Percentiles rank a stretch among this genome's conserved stretches.
Conservation (phyloP, 2,113 vertebrate genomes). For the Phalacrocorax carbo region DNA sequence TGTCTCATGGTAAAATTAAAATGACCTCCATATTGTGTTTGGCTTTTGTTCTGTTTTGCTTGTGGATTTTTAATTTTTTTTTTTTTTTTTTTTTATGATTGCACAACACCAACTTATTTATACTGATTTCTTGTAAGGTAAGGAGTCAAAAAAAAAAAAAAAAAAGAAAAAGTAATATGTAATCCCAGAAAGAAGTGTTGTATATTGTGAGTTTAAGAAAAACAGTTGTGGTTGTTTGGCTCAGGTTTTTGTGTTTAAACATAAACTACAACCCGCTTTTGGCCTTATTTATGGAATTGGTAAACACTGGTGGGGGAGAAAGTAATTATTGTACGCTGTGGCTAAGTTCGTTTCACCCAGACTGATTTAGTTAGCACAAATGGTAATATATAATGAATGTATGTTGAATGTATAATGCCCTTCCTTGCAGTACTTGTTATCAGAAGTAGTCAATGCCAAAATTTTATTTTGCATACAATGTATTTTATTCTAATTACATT, state of each 20-base stretch:
- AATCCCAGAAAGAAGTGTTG: background rate
- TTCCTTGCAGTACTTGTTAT: background rate
- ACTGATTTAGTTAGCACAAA: conserved; percentile 1
- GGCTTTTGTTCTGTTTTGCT: background rate
- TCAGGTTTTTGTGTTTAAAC: background rate
- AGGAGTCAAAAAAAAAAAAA: too few species aligned
- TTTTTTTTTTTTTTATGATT: background rate
- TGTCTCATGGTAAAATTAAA: conserved; percentile 29
- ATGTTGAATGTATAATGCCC: background rate
- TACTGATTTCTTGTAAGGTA: background rate
- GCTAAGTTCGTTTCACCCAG: background rate
- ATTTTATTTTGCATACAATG: conserved; percentile 5
- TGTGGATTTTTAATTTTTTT: background rate
- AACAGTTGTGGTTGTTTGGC: background rate
- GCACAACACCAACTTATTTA: background rate
- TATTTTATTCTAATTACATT: conserved; percentile 38
- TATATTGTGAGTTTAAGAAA: background rate
- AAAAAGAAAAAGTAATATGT: background rate
- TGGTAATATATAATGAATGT: background rate
- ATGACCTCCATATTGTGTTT: background rate
- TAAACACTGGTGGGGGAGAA: background rate
- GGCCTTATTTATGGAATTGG: background rate
- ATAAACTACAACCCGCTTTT: background rate
- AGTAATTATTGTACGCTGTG: background rate
- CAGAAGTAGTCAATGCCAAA: background rate